phyloP scores from a whole-genome alignment of 35 echinoderm and acorn worm genomes.

The Apostichopus californicus region DNA sequence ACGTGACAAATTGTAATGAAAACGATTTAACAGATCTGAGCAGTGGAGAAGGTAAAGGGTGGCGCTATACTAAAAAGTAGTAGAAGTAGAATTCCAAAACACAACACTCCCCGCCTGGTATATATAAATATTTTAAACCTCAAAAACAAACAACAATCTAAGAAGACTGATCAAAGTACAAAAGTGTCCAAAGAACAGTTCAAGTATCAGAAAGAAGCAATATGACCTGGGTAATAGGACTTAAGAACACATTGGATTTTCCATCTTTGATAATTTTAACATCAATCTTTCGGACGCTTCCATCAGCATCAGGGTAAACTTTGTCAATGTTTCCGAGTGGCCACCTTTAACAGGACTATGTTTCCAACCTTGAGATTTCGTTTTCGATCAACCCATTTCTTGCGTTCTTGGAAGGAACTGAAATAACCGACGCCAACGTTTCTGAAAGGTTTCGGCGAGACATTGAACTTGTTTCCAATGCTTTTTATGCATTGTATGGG shows the following conservation, averaged over 20 bases:
- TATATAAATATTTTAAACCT: not conserved
- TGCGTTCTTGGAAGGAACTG: conserved; percentile 16
- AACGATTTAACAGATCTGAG: no score
- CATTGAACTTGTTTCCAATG: conserved; percentile 58
- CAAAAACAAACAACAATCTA: not conserved
- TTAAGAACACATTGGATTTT: conserved; percentile 13
- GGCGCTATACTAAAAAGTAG: no score
- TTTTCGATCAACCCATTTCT: conserved; percentile 49
- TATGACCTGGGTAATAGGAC: conserved; percentile 13
- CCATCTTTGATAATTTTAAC: conserved; percentile 4
- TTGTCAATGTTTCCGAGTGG: conserved; percentile 33
- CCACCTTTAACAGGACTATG: conserved; percentile 65
- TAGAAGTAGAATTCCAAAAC: no score
- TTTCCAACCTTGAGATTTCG: conserved; percentile 51
- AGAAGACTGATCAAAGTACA: not conserved
- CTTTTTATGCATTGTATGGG: not conserved
- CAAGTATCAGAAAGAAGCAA: not conserved
- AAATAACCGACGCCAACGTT: conserved; percentile 64
- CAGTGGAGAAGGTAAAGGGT: no score
- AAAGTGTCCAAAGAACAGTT: not conserved
- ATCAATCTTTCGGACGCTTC: conserved; percentile 54
- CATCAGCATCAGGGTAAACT: conserved; percentile 32
- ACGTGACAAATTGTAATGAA: no score
- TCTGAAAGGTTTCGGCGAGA: conserved; percentile 42
- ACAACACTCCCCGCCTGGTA: conserved; percentile 47